Percentiles rank a stretch among this genome's conserved stretches.
Evolutionary conservation across 2,888 invertebrate genomes (phyloP).

Genomic region (Eucriotettix oculatus): DNA sequence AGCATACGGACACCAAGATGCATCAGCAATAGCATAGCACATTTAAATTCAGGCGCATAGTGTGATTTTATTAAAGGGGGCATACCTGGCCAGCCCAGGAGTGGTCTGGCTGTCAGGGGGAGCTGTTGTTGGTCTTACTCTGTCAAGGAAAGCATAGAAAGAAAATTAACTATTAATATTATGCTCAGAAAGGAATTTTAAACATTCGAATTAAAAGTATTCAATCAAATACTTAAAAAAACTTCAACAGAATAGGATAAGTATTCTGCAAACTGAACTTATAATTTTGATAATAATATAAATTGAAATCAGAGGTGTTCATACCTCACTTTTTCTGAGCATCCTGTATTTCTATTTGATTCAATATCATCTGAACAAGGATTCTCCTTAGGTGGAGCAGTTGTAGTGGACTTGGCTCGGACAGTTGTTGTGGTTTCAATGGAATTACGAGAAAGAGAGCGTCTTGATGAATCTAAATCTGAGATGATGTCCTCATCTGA

Average conservation of each 20-base stretch:
- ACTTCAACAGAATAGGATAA: no score
- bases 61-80: background rate
- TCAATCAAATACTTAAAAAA: no score
- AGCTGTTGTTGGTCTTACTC: slow-evolving; percentile 18
- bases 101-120: slow-evolving; percentile 17
- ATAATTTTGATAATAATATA: no score
- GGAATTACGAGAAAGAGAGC: slow-evolving; percentile 9
- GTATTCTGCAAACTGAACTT: no score
- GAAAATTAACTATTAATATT: background rate
- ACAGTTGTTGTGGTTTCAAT: slow-evolving; percentile 3
- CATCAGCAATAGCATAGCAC: no score
- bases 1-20: no score
- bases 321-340: slow-evolving; percentile 9
- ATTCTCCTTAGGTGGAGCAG: slow-evolving; percentile 5
- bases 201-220: no score
- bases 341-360: slow-evolving; percentile 5
- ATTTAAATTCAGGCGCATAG: no score
- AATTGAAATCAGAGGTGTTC: background rate
- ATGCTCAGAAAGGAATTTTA: no score
- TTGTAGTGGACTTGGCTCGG: slow-evolving; percentile 3
- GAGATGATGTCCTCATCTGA: background rate
- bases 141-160: slow-evolving; percentile 9
- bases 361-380: slow-evolving; percentile 6
- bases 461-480: slow-evolving; percentile 1
- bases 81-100: slow-evolving; percentile 20